Percentiles rank a stretch among this genome's conserved stretches.
Conservation (phyloP, 2,113 vertebrate species). For the Cheilinus undulatus region DNA sequence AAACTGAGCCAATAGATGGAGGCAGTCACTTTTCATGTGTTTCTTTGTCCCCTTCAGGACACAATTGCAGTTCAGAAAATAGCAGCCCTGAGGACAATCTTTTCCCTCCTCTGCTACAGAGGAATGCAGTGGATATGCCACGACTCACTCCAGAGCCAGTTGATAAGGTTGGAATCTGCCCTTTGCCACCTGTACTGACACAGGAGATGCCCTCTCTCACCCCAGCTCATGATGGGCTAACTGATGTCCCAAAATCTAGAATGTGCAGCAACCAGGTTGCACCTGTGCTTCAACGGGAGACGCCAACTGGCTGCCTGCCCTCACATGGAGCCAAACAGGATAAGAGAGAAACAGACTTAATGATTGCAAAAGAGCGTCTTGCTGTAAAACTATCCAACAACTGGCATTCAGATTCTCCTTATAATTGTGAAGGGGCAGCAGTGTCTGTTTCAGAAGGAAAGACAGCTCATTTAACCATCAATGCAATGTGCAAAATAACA, state of each 20-base stretch:
- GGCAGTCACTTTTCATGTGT: slow-evolving; percentile 38
- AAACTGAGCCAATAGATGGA: slow-evolving; percentile 66
- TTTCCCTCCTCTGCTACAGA: slow-evolving; percentile 71
- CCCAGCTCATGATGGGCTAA: slow-evolving; percentile 66
- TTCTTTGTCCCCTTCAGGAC: slow-evolving; percentile 20
- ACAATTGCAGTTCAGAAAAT: slow-evolving; percentile 35
- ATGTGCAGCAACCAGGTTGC: slow-evolving; percentile 51
- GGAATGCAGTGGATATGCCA: slow-evolving; percentile 79
- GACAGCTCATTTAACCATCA: slow-evolving; percentile 46
- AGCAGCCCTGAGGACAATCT: slow-evolving; percentile 44
- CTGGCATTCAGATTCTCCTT: slow-evolving; percentile 53
- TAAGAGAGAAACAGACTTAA: slow-evolving; percentile 10
- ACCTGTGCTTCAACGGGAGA: slow-evolving; percentile 77
- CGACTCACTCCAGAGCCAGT: slow-evolving; percentile 77
- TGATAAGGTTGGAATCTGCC: slow-evolving; percentile 64
- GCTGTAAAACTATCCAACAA: slow-evolving; percentile 37
- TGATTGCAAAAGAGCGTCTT: slow-evolving; percentile 30
- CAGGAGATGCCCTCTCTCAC: slow-evolving; percentile 87
- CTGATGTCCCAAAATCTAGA: slow-evolving; percentile 26
- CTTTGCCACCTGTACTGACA: slow-evolving; percentile 73
- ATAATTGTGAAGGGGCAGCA: slow-evolving; percentile 38
- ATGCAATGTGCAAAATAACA: slow-evolving; percentile 54
- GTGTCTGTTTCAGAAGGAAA: slow-evolving; percentile 44
- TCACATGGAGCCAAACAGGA: slow-evolving; percentile 30
- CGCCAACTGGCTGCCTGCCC: slow-evolving; percentile 40